A percentile compares a stretch with the other conserved stretches of the same genome.
Evolutionary conservation across 2,113 vertebrate species (phyloP).

Genomic region (Psettodes erumei): DNA sequence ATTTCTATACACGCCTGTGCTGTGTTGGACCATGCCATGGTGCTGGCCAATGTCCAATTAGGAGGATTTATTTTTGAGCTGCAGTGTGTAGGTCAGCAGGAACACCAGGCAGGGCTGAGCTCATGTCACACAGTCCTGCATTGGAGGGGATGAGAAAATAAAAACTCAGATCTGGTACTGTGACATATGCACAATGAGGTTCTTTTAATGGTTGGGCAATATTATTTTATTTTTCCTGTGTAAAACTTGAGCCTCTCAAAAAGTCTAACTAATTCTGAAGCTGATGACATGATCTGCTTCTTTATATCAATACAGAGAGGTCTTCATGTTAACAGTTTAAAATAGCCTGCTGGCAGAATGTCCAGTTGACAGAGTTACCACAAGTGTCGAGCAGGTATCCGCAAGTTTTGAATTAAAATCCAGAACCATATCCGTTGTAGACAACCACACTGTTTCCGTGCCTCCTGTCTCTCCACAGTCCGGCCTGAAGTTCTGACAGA

Average conservation of each 20-base stretch:
- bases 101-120: slow-evolving; percentile 41
- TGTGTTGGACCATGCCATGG: not conserved
- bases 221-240: slow-evolving; percentile 3
- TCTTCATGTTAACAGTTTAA: slow-evolving; percentile 15
- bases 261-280: not conserved
- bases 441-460: not conserved
- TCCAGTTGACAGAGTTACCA: slow-evolving; percentile 20
- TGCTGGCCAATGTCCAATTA: slow-evolving; percentile 56
- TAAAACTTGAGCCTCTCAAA: slow-evolving; percentile 15
- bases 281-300: not conserved
- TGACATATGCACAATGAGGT: slow-evolving; percentile 18
- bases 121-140: slow-evolving; percentile 30
- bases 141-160: slow-evolving; percentile 6
- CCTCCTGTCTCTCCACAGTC: not conserved
- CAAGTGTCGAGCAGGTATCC: not conserved
- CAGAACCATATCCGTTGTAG: not conserved
- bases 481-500: not conserved
- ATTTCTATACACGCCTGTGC: slow-evolving; percentile 36
- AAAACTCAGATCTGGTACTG: slow-evolving; percentile 4
- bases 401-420: not conserved
- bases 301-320: not conserved
- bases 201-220: slow-evolving; percentile 23
- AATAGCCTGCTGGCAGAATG: slow-evolving; percentile 31
- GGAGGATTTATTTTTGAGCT: slow-evolving; percentile 52
- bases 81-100: slow-evolving; percentile 53